Base-by-base conservation (phyloP, 2,888 invertebrate species). In the Brachycybe producta region DNA sequence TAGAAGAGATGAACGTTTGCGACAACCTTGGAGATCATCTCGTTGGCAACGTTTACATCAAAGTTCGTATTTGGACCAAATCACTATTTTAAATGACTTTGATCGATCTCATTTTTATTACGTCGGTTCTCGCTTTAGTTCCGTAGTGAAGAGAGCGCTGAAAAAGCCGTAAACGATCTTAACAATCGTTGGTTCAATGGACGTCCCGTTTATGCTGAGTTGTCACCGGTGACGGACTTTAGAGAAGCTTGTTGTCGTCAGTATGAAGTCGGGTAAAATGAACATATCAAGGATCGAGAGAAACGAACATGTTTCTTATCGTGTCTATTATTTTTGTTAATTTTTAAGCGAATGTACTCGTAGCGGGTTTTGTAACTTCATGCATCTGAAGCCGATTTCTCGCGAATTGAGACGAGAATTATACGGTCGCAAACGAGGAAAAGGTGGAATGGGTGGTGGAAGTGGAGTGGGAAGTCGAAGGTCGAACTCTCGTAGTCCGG, bases 1-100 rank as follows among this genome's bases (percentile, higher is more conserved):
- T 98, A 62, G 98, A 99, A 69, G 98, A 99, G 70, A 97, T 98
- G 94, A 98, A 98, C 72, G 95, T 99, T 2, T 99, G 98, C 70
- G 98, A 98, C 70, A 99, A 99, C 70, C 78, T 98, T 54, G 95
- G 95, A 2, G 95, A 97, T 67, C 97, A 97, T 66, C 75, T 98
- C 57, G 95, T 98, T 35, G 98, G 98, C 51, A 98, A 98, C 75
- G 97, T 98, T 49, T 98, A 98, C 68, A 92, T 98, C 56, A 98
- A 97, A 76, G 86, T 87, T 68, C 67, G 61, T 51, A 17, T 3
- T 5, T 32, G 23, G 34, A 35, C 2, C 23, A 13, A 28, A 11
- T 21, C 11, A n/a, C 17, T 17, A 40, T 26, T 49, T 11, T 50
- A 15, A 43, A 27, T 38, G 30, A 8, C 36, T 55, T 5, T 35